A percentile compares a stretch with the other conserved stretches of the same genome.
These are phyloP conservation scores for Trichogramma pretiosum DNA, from an alignment of 1,140 invertebrate species.

Conservation along the genomic window DNA sequence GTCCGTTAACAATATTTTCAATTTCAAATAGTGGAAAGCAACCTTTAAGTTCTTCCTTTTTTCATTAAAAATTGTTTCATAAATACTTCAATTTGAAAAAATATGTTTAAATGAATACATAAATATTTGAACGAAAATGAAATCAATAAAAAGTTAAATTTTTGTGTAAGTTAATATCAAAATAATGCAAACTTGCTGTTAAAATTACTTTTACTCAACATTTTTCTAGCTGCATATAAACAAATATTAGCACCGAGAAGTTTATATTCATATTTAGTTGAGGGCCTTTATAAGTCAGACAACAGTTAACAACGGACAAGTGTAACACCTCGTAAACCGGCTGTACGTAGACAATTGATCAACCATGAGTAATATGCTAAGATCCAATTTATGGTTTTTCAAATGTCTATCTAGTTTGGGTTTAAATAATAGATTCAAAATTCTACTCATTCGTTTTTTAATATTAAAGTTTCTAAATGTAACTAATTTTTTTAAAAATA, in stretches of 20 bases:
- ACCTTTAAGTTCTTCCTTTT: too few species aligned
- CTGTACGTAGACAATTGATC: neutral
- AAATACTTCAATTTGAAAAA: neutral
- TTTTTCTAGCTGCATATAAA: constrained; percentile 20
- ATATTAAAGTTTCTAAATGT: too few species aligned
- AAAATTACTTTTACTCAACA: too few species aligned
- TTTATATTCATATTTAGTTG: constrained; percentile 37
- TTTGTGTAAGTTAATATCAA: too few species aligned
- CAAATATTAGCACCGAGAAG: constrained; percentile 22
- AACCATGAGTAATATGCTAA: neutral
- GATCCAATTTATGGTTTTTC: neutral
- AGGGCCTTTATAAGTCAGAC: constrained; percentile 37
- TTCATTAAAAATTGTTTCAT: too few species aligned
- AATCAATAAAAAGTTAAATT: neutral
- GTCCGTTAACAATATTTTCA: too few species aligned
- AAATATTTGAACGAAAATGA: neutral
- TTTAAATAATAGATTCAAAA: neutral
- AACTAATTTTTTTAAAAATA: too few species aligned
- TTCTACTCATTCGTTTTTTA: neutral
- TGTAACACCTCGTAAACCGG: constrained; percentile 38
- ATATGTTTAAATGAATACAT: neutral
- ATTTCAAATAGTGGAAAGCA: too few species aligned
- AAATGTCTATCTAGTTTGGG: neutral
- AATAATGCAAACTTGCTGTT: too few species aligned
- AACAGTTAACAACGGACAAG: constrained; percentile 25